Evolutionary conservation across 1,140 invertebrate genomes (phyloP).

Genomic region (Drosophila repletoides): DNA sequence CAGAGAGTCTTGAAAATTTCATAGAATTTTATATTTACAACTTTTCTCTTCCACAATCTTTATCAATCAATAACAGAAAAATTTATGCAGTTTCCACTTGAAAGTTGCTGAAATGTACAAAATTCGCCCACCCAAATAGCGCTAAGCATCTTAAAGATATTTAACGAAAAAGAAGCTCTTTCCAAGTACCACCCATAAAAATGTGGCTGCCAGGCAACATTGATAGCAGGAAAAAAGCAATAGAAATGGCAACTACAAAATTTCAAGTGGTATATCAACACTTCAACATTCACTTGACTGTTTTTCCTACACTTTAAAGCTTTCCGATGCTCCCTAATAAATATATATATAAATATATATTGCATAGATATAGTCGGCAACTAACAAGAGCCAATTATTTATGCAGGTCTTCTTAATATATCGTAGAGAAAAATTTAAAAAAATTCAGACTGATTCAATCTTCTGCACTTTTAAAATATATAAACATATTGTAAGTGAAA

Average conservation of each 20-base stretch:
- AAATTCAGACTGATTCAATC: too few relatives aligned
- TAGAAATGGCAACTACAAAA: constrained; percentile 25
- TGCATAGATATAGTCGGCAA: background rate
- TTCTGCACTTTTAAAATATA: too few relatives aligned
- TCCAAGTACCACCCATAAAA: constrained; percentile 8
- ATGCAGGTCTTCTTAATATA: background rate
- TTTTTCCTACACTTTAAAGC: background rate
- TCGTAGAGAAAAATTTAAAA: too few relatives aligned
- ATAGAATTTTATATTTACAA: background rate
- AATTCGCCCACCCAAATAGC: constrained; percentile 1
- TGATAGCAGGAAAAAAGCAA: constrained; percentile 10
- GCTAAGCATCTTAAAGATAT: constrained; percentile 41
- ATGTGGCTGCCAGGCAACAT: constrained; percentile 27
- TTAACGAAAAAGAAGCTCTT: background rate
- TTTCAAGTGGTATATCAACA: constrained; percentile 48
- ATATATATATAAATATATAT: too few relatives aligned
- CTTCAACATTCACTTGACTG: constrained; percentile 25
- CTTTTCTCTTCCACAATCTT: background rate
- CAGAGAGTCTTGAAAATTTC: background rate
- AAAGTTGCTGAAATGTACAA: constrained; percentile 19
- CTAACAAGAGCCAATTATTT: constrained; percentile 1
- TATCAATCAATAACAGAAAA: constrained; percentile 30
- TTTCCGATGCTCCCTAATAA: background rate
- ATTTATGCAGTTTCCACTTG: constrained; percentile 7
- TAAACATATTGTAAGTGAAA: too few relatives aligned